Base-by-base conservation (phyloP, 2,888 invertebrate species). In the Limnephilus lunatus region DNA sequence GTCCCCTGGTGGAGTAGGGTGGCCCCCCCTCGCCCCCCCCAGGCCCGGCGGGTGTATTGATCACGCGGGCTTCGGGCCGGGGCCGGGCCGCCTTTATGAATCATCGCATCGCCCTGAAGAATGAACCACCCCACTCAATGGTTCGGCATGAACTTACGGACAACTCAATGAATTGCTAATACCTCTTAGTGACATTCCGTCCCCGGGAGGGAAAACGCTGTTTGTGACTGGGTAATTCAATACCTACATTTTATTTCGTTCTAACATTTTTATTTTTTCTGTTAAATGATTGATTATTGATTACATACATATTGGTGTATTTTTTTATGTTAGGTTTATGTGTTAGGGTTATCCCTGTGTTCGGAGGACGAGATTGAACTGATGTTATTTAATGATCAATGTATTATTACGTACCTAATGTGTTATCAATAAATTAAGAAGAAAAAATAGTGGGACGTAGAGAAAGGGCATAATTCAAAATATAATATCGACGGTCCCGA, bases 11-110 rank as follows among this genome's bases (percentile, higher is more conserved):
- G 68, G 25, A 7, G 68, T 9, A 68, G 68, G 68, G 68, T 68
- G 82, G 19, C 0, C 31, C 14, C n/a, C 82, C 31, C 11, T 31
- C 31, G 9, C 82, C 82, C 44, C 44, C 12, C 1, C 44, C 19
- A 25, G 68, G 35, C 83, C 31, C 68, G 7, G 68, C 25, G 68
- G 35, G 83, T 39, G 83, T 32, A 83, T 83, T 39, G 83, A 83
- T 83, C 83, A 25, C 5, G 30, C 82, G 82, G 82, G 82, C 14
- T 32, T 15, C 31, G 9, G 31, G 32, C 31, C 31, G 82, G 32
- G 83, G 83, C 35, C 31, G 83, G 83, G 83, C 83, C 83, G 83
- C 83, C 83, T 83, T 83, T 39, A 83, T 83, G 83, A 83, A 83
- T 83, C 83, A 83, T 68, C 68, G 68, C 68, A 68, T 68, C 83